These are phyloP conservation scores for Sclerodermus sp. DNA, from an alignment of 2,888 invertebrate species.

Conservation along the genomic window DNA sequence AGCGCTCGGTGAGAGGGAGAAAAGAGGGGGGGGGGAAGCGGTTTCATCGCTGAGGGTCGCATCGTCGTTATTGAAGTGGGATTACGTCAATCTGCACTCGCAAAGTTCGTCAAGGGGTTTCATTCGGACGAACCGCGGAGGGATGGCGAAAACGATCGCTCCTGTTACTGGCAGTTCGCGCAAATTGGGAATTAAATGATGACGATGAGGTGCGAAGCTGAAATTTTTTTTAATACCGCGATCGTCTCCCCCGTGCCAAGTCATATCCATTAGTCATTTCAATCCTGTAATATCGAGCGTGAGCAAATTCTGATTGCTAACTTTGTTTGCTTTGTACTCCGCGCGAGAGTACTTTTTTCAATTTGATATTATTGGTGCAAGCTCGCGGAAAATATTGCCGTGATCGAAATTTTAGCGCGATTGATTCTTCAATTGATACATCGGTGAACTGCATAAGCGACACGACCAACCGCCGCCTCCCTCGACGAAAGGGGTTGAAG, in stretches of 20 bases:
- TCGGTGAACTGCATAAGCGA: too few species aligned
- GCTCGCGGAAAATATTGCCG: too few species aligned
- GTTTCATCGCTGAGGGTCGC: constrained; percentile 31
- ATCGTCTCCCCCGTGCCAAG: too few species aligned
- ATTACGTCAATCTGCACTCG: constrained; percentile 36
- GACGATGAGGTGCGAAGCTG: constrained; percentile 24
- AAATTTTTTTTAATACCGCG: constrained; percentile 20
- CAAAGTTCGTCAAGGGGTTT: constrained; percentile 29
- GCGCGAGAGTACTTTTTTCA: too few species aligned
- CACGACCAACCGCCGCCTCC: background rate
- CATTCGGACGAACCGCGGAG: background rate
- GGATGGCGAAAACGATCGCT: constrained; percentile 31
- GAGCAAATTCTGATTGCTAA: too few species aligned
- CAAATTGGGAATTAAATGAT: constrained; percentile 35
- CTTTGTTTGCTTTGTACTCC: too few species aligned
- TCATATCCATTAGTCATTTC: too few species aligned
- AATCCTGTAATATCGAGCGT: too few species aligned
- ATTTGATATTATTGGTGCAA: too few species aligned
- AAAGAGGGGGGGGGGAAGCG: constrained; percentile 6
- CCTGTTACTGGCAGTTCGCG: constrained; percentile 33
- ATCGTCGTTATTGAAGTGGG: constrained; percentile 35
- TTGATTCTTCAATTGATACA: too few species aligned
- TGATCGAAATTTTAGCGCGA: too few species aligned
- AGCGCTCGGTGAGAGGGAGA: too few species aligned
- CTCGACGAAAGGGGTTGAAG: background rate